Percentiles rank a stretch among this genome's conserved stretches.
phyloP scores from a whole-genome alignment of 2,888 invertebrate species.

The Acanthoscelides obtectus region DNA sequence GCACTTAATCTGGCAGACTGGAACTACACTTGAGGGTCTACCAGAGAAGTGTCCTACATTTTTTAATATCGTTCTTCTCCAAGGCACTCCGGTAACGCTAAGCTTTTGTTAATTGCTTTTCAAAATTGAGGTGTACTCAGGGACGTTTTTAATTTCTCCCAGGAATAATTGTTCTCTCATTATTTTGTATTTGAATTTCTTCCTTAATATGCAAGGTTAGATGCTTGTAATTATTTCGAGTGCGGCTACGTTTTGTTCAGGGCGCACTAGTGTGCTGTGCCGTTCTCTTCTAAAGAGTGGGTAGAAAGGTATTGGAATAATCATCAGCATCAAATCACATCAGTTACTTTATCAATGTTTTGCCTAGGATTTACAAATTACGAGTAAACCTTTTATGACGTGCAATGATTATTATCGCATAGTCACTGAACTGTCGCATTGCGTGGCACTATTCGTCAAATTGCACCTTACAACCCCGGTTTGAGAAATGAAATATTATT shows the following conservation, averaged over 20 bases:
- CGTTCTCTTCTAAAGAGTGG: no score
- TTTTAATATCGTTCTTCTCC: neutral
- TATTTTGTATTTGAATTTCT: neutral
- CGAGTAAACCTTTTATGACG: no score
- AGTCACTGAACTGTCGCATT: no score
- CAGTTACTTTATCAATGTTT: no score
- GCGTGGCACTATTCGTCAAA: no score
- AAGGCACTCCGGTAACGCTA: neutral
- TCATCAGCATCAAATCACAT: no score
- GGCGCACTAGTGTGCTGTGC: neutral
- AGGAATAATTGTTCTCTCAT: neutral
- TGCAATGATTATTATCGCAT: no score
- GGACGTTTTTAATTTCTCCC: neutral
- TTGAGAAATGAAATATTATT: no score
- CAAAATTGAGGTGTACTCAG: neutral
- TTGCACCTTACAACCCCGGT: no score
- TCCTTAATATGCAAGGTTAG: neutral
- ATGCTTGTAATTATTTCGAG: neutral
- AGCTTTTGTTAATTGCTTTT: neutral
- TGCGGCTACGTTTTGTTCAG: neutral
- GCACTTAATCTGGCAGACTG: neutral
- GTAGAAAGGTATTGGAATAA: no score
- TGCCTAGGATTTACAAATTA: no score
- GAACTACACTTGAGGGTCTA: neutral
- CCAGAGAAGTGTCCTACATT: neutral